phyloP scores from a whole-genome alignment of 2,797 vertebrate genomes.

The Sparus aurata region DNA sequence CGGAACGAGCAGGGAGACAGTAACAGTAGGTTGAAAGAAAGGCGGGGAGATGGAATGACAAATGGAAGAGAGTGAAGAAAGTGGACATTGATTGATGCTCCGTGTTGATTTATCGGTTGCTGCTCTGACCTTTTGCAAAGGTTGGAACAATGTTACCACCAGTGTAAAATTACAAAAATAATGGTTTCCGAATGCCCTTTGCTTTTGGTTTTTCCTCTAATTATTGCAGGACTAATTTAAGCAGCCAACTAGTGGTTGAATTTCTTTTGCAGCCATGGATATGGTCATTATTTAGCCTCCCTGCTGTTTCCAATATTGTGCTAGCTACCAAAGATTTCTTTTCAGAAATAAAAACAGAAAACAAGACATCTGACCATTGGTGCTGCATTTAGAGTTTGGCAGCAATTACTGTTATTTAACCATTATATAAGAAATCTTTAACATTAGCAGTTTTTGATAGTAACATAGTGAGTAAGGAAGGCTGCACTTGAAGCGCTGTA shows the following conservation, averaged over 20 bases:
- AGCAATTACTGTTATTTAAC: not conserved
- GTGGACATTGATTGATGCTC: conserved; percentile 42
- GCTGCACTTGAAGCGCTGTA: not conserved
- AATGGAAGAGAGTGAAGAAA: not conserved
- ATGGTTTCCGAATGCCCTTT: conserved; percentile 32
- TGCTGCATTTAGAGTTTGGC: not conserved
- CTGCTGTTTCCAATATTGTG: conserved; percentile 23
- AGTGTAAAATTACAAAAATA: conserved; percentile 24
- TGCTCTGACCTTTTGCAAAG: conserved; percentile 52
- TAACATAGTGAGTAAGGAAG: not conserved
- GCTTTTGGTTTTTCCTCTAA: conserved; percentile 12
- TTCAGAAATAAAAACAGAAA: not conserved
- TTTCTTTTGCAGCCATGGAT: conserved; percentile 5
- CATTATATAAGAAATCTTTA: not conserved
- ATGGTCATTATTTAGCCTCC: conserved; percentile 23
- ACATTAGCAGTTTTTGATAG: not conserved
- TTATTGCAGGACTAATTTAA: conserved; percentile 16
- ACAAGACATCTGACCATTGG: not conserved
- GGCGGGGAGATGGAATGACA: not conserved
- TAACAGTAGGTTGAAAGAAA: not conserved
- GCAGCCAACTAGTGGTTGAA: conserved; percentile 15
- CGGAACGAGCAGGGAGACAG: not conserved
- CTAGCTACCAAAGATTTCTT: not conserved
- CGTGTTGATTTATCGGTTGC: conserved; percentile 35
- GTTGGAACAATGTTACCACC: conserved; percentile 29